phyloP scores from a whole-genome alignment of 2,888 invertebrate genomes.

The Oasisia sp. region DNA sequence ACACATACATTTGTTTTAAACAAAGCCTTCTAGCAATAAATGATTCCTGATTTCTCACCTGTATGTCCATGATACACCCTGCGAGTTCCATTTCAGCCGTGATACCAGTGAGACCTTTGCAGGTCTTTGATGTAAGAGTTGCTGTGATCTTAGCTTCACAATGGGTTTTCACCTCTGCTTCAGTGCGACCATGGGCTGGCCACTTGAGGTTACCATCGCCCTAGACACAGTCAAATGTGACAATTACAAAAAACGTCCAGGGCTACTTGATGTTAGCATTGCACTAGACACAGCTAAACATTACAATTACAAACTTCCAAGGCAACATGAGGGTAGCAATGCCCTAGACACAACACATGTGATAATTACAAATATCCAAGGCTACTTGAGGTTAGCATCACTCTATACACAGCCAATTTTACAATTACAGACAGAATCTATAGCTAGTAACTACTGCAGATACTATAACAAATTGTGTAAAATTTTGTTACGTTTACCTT shows the following conservation, averaged over 20 bases:
- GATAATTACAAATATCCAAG: not conserved
- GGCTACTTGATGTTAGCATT: not conserved
- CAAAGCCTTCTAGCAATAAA: no score
- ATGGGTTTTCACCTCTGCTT: not conserved
- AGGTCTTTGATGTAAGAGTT: not conserved
- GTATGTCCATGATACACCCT: no score
- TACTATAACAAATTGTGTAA: not conserved
- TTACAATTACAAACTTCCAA: not conserved
- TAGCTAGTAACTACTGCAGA: no score
- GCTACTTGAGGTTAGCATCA: no score
- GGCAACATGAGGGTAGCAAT: not conserved
- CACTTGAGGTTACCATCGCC: not conserved
- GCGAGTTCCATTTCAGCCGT: not conserved
- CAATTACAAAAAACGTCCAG: not conserved
- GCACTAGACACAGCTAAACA: not conserved
- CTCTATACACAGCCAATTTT: no score
- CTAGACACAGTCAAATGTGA: not conserved
- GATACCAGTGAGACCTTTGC: not conserved
- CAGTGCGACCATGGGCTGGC: not conserved
- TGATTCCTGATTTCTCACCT: no score
- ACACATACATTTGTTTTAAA: no score
- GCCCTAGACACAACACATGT: not conserved
- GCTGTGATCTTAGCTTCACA: not conserved
- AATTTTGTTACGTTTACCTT: not conserved
- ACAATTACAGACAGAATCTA: no score